Conservation (phyloP, 2,888 invertebrate species). For the Galerucella calmariensis region DNA sequence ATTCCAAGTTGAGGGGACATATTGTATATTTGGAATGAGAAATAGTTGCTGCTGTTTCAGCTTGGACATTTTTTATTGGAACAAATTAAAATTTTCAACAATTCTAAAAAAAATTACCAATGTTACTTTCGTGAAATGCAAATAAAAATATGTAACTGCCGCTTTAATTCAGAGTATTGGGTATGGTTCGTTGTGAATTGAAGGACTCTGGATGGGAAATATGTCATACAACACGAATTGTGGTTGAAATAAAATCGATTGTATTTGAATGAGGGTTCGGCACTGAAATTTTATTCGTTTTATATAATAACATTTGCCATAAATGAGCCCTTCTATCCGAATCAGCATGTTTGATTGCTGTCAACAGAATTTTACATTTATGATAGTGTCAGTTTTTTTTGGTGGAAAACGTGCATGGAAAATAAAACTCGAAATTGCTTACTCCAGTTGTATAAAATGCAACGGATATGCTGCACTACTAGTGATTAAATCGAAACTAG, state of each 20-base stretch:
- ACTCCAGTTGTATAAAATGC: constrained; percentile 14
- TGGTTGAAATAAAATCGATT: constrained; percentile 19
- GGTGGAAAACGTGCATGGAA: constrained; percentile 20
- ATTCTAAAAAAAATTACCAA: not conserved
- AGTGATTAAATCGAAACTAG: not conserved
- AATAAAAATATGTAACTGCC: not conserved
- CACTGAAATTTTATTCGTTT: constrained; percentile 18
- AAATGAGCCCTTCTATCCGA: constrained; percentile 13
- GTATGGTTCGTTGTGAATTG: not conserved
- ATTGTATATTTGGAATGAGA: no score
- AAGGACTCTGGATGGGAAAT: constrained; percentile 2
- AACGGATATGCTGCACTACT: not conserved
- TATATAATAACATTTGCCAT: constrained; percentile 18
- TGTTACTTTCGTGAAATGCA: not conserved
- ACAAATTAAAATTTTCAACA: not conserved
- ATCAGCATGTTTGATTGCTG: constrained; percentile 17
- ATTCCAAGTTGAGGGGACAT: no score
- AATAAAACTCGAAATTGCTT: constrained; percentile 22
- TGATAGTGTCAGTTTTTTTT: constrained; percentile 18
- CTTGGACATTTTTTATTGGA: no score
- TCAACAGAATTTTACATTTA: constrained; percentile 21
- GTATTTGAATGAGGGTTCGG: constrained; percentile 13
- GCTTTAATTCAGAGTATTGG: not conserved
- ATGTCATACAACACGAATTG: not conserved
- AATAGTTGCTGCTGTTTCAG: no score